Percentiles rank a stretch among this genome's conserved stretches.
Conservation (phyloP, 2,888 invertebrate species). For the Hypsopygia costalis region DNA sequence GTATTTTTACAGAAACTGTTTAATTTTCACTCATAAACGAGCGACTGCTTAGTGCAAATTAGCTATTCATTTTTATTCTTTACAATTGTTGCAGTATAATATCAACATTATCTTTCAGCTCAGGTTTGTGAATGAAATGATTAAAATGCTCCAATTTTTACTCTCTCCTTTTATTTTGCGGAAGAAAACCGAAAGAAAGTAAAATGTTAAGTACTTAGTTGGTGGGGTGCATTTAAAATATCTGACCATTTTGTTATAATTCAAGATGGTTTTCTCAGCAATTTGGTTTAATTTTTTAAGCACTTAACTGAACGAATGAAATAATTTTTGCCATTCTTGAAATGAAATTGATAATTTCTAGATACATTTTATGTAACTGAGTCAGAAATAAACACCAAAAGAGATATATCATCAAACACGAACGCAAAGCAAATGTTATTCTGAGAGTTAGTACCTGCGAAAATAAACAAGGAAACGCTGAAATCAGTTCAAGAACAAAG, state of each 20-base stretch:
- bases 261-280: slow-evolving; percentile 7
- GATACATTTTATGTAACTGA: neutral
- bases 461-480: slow-evolving; percentile 23
- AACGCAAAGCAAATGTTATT: slow-evolving; percentile 2
- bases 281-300: slow-evolving; percentile 8
- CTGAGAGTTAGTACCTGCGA: neutral
- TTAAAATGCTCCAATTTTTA: slow-evolving; percentile 62
- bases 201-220: slow-evolving; percentile 9
- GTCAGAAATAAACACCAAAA: neutral
- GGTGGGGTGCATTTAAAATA: slow-evolving; percentile 10
- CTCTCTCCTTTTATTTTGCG: slow-evolving; percentile 29
- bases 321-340: neutral
- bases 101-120: slow-evolving; percentile 57
- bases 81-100: slow-evolving; percentile 65
- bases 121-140: slow-evolving; percentile 62
- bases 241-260: slow-evolving; percentile 10
- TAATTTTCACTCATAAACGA: slow-evolving; percentile 44
- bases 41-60: slow-evolving; percentile 47
- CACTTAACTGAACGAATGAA: neutral
- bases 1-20: slow-evolving; percentile 19
- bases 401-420: neutral
- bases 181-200: slow-evolving; percentile 16
- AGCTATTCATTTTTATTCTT: slow-evolving; percentile 64
- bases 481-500: slow-evolving; percentile 24
- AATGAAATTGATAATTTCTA: neutral